Evolutionary conservation across 2,888 invertebrate genomes (phyloP), one percentile per base, ranked within the genome.

Genomic region (Meliscaeva auricollis): DNA sequence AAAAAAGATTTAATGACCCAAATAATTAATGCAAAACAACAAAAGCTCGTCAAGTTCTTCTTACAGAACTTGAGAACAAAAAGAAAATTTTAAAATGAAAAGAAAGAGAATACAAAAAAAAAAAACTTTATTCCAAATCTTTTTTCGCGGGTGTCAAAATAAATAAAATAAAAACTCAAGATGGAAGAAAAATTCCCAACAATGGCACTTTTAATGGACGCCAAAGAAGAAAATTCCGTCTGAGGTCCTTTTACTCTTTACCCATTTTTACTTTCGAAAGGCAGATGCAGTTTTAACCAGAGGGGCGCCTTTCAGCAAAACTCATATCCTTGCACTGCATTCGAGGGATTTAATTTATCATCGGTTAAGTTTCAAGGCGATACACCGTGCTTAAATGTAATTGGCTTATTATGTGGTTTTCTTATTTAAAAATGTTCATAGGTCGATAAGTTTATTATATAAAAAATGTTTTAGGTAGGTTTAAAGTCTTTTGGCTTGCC

Each of bases 21-120:
- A 84, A 84, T 84, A 84, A 84, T 84, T 84, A 84, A 84, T 84
- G 84, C 75, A 76, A 72, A 84, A 68, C 70, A 80, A 76, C 75
- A 84, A 84, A 84, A 84, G 84, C 66, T 79, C 54, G 80, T 72
- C 84, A 75, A 80, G 80, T 84, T 80, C 66, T 72, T 15, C 7
- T 38, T 66, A 58, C 75, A 80, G 60, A 80, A 80, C 68, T 58
- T 54, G 22, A 48, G 66, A 60, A 72, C 72, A 38, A 58, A 79
- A 75, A 54, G 75, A 72, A 32, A 66, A 84, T 75, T 48, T n/a
- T n/a, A n/a, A n/a, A n/a, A n/a, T n/a, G n/a, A n/a, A n/a, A n/a
- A n/a, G n/a, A 26, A 26, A 26, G 4, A 26, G 4, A 26, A 3
- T 26, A 26, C 2, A 26, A 26, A 46, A 44, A 46, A 64, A 30